These are phyloP conservation scores for Heterotilapia buettikoferi DNA, from an alignment of 2,113 vertebrate genomes.

Conservation along the genomic window DNA sequence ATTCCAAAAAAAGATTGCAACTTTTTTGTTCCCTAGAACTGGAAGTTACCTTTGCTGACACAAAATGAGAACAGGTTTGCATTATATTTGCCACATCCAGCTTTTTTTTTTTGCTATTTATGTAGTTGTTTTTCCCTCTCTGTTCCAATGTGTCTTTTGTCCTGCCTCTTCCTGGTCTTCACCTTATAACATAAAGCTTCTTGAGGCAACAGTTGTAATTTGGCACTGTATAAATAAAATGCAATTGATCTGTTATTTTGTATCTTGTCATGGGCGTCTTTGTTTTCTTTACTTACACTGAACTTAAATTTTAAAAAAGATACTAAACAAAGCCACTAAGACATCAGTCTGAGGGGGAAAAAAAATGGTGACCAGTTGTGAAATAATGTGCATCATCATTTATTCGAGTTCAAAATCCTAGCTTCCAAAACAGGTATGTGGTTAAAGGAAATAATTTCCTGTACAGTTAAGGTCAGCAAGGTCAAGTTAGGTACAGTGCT, in stretches of 20 bases:
- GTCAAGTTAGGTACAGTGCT: constrained; percentile 64
- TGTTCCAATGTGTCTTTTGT: background rate
- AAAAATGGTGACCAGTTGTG: constrained; percentile 31
- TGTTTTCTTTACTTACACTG: background rate
- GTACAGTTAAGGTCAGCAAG: constrained; percentile 69
- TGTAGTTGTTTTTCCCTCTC: background rate
- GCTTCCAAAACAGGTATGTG: constrained; percentile 71
- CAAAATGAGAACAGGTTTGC: background rate
- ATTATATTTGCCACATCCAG: background rate
- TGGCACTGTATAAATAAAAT: background rate
- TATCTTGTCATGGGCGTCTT: rapidly evolving
- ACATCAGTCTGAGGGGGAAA: background rate
- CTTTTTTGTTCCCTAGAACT: background rate
- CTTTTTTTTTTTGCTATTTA: background rate
- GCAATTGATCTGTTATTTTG: background rate
- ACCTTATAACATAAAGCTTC: background rate
- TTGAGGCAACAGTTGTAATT: background rate
- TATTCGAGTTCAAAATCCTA: constrained; percentile 93
- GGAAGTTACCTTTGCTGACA: background rate
- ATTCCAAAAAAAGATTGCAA: background rate
- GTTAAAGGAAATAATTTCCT: constrained; percentile 67
- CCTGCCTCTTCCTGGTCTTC: background rate
- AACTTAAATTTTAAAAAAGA: rapidly evolving
- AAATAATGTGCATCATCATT: constrained; percentile 84
- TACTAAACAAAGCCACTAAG: background rate